Base-by-base conservation (phyloP, 2,888 invertebrate genomes). In the Tetragonisca angustula region DNA sequence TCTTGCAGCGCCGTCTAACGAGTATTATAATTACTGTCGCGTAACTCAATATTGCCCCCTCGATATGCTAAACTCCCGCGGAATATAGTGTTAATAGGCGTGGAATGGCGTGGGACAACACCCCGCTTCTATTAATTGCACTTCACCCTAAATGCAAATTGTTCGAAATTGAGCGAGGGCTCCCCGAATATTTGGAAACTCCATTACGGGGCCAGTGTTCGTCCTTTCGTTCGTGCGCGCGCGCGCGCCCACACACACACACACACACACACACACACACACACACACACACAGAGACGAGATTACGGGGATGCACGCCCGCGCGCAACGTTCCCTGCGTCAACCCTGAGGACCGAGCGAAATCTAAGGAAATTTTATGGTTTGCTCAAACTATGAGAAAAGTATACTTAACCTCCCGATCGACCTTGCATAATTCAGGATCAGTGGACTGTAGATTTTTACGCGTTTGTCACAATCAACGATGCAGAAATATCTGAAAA, bases 121-220 rank as follows among this genome's bases (percentile, higher is more conserved):
- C 91, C 90, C 92, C 93, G 93, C 94, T 93, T 92, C 94, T 94
- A 94, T 94, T 94, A 94, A 94, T 94, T 94, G 94, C 94, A 93
- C 93, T 94, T 94, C 93, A 93, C 94, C 94, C 94, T 94, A 93
- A 94, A 94, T 94, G 94, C 93, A 94, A 94, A 94, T 94, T 94
- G 94, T 94, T 94, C 92, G 93, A 94, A 94, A 94, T 94, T 94
- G 94, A 94, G 94, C 93, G 94, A 94, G 94, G 93, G 93, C 94
- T 94, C 92, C 93, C 92, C 93, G 94, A 94, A 94, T 94, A 94
- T 94, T 94, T 94, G 94, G 94, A 94, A 94, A 94, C 94, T 94
- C 94, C 94, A 94, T 94, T 94, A 94, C 92, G 91, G 43, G 89
- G 91, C 91, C 89, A 90, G 93, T 91, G 90, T 92, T 90, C 90